These are phyloP conservation scores for Cichlasoma orientale DNA, from an alignment of 2,797 vertebrate genomes.

Conservation along the genomic window DNA sequence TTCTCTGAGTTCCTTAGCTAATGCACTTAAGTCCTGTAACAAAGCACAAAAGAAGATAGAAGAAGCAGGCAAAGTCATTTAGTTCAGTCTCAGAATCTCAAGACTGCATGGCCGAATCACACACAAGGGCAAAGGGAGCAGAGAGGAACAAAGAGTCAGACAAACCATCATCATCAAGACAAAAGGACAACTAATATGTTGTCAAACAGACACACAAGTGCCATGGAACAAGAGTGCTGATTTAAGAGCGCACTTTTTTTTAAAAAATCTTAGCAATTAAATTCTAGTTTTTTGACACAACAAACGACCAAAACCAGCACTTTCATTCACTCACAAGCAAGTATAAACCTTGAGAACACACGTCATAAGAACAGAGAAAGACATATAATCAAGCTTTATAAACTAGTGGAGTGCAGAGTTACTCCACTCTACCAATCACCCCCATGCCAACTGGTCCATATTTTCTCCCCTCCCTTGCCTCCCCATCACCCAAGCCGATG, in stretches of 20 bases:
- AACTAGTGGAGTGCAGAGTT: constrained; percentile 20
- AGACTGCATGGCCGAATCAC: constrained; percentile 12
- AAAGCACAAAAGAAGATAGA: constrained; percentile 18
- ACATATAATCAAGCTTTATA: constrained; percentile 24
- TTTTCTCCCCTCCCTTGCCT: constrained; percentile 18
- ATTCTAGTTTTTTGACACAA: not conserved
- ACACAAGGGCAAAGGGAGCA: not conserved
- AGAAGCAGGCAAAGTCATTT: constrained; percentile 16
- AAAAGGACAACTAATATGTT: constrained; percentile 18
- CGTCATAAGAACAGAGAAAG: constrained; percentile 11
- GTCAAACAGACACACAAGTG: constrained; percentile 27
- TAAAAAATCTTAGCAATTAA: not conserved
- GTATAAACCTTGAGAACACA: constrained; percentile 17
- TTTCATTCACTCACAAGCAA: constrained; percentile 37
- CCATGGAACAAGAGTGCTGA: constrained; percentile 52
- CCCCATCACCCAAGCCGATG: constrained; percentile 31
- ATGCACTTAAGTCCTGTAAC: constrained; percentile 90
- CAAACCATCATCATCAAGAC: constrained; percentile 30
- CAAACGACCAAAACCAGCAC: constrained; percentile 46
- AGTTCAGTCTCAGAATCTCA: constrained; percentile 6
- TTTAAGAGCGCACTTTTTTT: constrained; percentile 7
- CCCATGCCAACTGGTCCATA: constrained; percentile 61
- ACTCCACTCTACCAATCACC: constrained; percentile 24
- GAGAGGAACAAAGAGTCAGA: constrained; percentile 19
- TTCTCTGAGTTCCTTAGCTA: constrained; percentile 95